Evolutionary conservation across 2,797 vertebrate species (phyloP).

Genomic region (Liparis tanakae): DNA sequence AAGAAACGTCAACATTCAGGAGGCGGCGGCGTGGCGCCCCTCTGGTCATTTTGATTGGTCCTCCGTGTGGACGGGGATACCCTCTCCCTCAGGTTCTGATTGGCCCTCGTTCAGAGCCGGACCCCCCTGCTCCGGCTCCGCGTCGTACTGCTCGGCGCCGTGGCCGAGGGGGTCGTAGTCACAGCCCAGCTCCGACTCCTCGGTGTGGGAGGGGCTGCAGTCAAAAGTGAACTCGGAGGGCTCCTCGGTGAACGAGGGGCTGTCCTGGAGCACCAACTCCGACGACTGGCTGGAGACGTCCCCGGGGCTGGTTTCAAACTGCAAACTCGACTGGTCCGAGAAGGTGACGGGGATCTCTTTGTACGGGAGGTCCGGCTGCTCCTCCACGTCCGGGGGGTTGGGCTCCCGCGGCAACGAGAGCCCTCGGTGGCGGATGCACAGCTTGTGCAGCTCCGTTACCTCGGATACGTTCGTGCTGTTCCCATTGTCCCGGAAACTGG

Average conservation of each 20-base stretch:
- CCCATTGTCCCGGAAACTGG: constrained; percentile 96
- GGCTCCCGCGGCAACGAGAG: constrained; percentile 90
- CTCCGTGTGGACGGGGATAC: constrained; percentile 74
- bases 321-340: constrained; percentile 74
- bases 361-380: constrained; percentile 73
- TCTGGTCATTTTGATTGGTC: constrained; percentile 83
- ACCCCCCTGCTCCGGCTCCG: constrained; percentile 59
- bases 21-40: constrained; percentile 49
- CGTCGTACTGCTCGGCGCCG: constrained; percentile 65
- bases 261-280: constrained; percentile 77
- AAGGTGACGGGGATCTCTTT: constrained; percentile 79
- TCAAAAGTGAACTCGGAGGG: constrained; percentile 81
- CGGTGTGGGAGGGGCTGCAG: constrained; percentile 81
- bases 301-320: constrained; percentile 65
- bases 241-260: constrained; percentile 80
- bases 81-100: constrained; percentile 65
- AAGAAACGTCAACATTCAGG: constrained; percentile 67
- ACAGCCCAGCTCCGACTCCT: constrained; percentile 81
- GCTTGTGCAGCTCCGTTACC: constrained; percentile 92
- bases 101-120: constrained; percentile 62
- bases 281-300: constrained; percentile 53
- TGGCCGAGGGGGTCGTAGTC: constrained; percentile 73
- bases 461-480: constrained; percentile 90
- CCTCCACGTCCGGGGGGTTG: constrained; percentile 70
- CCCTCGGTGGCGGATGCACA: constrained; percentile 93